A percentile compares a stretch with the other conserved stretches of the same genome.
Evolutionary conservation across 2,888 invertebrate genomes (phyloP).

Genomic region (Gasteruption jaculator): DNA sequence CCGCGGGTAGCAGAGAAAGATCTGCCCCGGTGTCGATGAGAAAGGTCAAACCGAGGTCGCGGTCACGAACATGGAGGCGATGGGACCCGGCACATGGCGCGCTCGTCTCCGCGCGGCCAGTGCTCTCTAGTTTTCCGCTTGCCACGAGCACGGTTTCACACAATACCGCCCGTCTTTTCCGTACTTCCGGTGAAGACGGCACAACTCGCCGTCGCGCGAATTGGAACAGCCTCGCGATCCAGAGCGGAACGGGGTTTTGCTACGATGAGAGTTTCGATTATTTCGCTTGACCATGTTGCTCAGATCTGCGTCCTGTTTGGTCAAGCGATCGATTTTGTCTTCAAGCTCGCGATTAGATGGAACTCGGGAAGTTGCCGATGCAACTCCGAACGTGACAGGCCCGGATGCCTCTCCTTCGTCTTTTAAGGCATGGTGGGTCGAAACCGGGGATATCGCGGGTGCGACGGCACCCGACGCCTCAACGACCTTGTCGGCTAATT

Average conservation of each 20-base stretch:
- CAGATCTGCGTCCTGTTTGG: not conserved
- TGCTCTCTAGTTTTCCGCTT: constrained; percentile 3
- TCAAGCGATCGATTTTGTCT: not conserved
- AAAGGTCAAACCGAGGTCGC: not conserved
- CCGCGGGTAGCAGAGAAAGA: constrained; percentile 1
- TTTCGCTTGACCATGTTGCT: not conserved
- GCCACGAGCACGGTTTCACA: constrained; percentile 12
- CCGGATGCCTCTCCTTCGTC: not conserved
- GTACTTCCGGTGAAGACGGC: constrained; percentile 11
- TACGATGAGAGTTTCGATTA: not conserved
- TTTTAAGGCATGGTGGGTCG: too few species aligned
- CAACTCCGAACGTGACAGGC: not conserved
- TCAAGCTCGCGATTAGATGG: not conserved
- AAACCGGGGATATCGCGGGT: too few species aligned
- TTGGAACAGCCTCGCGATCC: not conserved
- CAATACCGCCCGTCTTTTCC: constrained; percentile 16
- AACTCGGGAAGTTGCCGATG: not conserved
- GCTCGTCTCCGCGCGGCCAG: not conserved
- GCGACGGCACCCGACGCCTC: not conserved
- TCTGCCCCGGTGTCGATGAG: not conserved
- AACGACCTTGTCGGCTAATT: constrained; percentile 8
- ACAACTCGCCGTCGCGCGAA: not conserved
- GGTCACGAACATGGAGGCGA: too few species aligned
- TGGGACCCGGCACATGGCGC: not conserved
- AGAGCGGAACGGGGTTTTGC: not conserved